These are phyloP conservation scores for Notiomystis cincta DNA, from an alignment of 2,113 vertebrate genomes.

Conservation along the genomic window DNA sequence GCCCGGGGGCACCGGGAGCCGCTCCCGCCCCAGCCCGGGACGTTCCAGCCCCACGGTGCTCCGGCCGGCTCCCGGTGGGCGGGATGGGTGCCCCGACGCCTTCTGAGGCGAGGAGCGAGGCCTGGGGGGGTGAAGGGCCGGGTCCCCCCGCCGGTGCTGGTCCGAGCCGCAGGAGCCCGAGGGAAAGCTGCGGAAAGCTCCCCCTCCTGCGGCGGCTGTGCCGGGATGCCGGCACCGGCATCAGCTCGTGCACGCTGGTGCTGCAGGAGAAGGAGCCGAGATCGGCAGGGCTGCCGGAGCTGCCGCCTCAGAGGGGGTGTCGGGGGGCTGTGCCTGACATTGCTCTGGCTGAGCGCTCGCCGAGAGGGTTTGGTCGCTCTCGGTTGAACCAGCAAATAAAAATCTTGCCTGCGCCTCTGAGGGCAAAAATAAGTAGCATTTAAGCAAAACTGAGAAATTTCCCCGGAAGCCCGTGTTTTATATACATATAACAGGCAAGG, in stretches of 20 bases:
- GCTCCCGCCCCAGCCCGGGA: not conserved
- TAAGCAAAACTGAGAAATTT: not conserved
- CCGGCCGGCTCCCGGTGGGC: not conserved
- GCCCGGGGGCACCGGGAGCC: not conserved
- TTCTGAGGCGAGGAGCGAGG: not conserved
- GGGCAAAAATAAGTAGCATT: not conserved
- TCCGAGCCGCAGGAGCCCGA: not conserved
- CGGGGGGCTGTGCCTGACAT: rapidly evolving
- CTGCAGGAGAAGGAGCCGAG: not conserved
- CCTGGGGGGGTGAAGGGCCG: not conserved
- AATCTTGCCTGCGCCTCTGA: not conserved
- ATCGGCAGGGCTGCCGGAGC: not conserved
- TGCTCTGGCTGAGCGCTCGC: not conserved
- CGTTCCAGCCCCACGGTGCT: not conserved
- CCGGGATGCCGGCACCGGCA: not conserved
- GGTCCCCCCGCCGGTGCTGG: not conserved
- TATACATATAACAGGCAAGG: rapidly evolving
- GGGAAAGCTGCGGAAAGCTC: not conserved
- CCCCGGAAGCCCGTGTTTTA: not conserved
- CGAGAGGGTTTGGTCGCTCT: not conserved
- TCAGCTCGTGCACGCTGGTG: rapidly evolving
- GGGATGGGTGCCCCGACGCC: not conserved
- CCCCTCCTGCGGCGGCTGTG: not conserved
- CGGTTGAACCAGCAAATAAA: not conserved
- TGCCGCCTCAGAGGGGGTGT: rapidly evolving